Evolutionary conservation across 2,888 invertebrate species (phyloP).

Genomic region (Atrina japonica): DNA sequence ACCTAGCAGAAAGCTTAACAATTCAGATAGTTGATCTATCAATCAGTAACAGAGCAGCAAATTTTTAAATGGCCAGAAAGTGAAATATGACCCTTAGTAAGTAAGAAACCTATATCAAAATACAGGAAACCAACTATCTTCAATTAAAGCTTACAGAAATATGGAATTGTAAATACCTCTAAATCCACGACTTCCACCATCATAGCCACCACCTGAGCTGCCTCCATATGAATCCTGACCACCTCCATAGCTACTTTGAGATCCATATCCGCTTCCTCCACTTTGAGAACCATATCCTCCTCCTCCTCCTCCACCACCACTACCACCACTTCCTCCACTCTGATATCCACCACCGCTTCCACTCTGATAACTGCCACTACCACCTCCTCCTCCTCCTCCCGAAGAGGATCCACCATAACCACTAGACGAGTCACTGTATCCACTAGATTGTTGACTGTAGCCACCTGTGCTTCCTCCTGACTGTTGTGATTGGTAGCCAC

Average conservation of each 20-base stretch:
- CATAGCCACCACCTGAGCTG: slow-evolving; percentile 31
- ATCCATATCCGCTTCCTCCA: slow-evolving; percentile 26
- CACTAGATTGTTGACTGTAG: slow-evolving; percentile 10
- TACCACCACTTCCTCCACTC: slow-evolving; percentile 40
- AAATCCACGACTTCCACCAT: slow-evolving; percentile 37
- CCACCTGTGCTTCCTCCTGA: not conserved
- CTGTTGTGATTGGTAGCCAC: too few relatives aligned
- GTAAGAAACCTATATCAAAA: too few relatives aligned
- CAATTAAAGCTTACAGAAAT: too few relatives aligned
- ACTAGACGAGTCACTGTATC: slow-evolving; percentile 9
- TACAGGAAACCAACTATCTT: too few relatives aligned
- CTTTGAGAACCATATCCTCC: slow-evolving; percentile 39
- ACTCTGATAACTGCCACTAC: slow-evolving; percentile 24
- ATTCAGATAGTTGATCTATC: too few relatives aligned
- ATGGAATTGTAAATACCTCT: too few relatives aligned
- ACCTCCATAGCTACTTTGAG: slow-evolving; percentile 54
- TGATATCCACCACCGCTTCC: slow-evolving; percentile 16
- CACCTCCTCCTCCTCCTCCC: slow-evolving; percentile 28
- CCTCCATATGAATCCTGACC: slow-evolving; percentile 52
- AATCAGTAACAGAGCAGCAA: too few relatives aligned
- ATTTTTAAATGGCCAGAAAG: too few relatives aligned
- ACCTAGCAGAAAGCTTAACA: too few relatives aligned
- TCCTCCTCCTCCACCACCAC: slow-evolving; percentile 27
- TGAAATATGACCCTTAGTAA: too few relatives aligned
- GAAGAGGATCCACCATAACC: slow-evolving; percentile 19